Evolutionary conservation across 2,888 invertebrate genomes (phyloP), one percentile per base, ranked within the genome.

Genomic region (Macropis europaea): DNA sequence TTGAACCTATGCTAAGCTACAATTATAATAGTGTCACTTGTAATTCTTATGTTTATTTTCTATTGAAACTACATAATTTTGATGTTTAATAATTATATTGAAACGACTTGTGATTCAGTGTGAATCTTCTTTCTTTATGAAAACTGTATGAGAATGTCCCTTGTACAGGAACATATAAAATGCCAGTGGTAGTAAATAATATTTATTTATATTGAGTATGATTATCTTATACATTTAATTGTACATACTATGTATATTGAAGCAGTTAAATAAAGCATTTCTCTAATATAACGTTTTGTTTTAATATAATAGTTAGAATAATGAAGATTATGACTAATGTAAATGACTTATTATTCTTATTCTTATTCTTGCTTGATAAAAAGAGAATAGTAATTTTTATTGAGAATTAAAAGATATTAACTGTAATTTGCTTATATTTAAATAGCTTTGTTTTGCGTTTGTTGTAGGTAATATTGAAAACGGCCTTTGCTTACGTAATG

Each of bases 381-480:
- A 64, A 36, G 59, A 19, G 30, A 53, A 47, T 59, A 28, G 6
- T n/a, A 67, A 43, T 54, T 38, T 32, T 24, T n/a, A 34, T 43
- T 36, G 0, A 1, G 7, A n/a, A 32, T 52, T 59, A 11, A 15
- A 42, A 47, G 11, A 22, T 43, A 15, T 52, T 17, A 52, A 43
- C 43, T 43, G 17, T 5, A 42, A 1, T 59, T 22, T 47, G 5
- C 53, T 48, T 34, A 40, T 36, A 24, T 22, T 43, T 53, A 60
- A 66, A 53, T 32, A 19, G 9, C 34, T 45, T 52, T 56, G 3
- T 22, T 74, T 60, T 70, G 26, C 70, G 73, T 83, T 67, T 82
- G 79, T 84, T 83, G 50, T 83, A 84, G 83, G 82, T 74, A 76
- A 69, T 54, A 54, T 47, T 19, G 48, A 69, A 69, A 76, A 50